Percentiles rank a stretch among this genome's conserved stretches.
Conservation (phyloP, 2,113 vertebrate genomes). For the Dinomys branickii region DNA sequence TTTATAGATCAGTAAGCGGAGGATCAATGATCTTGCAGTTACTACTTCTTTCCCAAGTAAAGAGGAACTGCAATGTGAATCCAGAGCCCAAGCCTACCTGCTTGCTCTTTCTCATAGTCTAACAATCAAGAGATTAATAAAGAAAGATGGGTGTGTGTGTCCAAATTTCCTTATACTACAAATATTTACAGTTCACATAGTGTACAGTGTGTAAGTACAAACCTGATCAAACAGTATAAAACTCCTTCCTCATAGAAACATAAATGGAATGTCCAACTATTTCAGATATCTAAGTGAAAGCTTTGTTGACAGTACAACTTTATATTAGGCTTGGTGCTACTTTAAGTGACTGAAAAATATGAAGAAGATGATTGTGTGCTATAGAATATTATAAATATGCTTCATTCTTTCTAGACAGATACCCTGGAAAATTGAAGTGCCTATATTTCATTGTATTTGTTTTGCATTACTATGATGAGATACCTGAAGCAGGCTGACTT, state of each 20-base stretch:
- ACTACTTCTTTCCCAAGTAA: background rate
- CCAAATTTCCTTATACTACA: background rate
- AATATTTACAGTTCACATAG: background rate
- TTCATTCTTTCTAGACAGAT: background rate
- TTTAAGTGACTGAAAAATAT: background rate
- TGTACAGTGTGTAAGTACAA: background rate
- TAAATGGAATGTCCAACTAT: slow-evolving; percentile 10
- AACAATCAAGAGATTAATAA: background rate
- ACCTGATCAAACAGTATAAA: background rate
- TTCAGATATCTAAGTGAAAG: background rate
- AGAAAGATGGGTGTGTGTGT: background rate
- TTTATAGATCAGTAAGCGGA: background rate
- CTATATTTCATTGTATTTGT: background rate
- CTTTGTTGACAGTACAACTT: background rate
- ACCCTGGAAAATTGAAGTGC: background rate
- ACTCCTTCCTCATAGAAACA: background rate
- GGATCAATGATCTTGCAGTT: background rate
- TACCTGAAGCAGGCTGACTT: background rate
- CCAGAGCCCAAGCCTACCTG: background rate
- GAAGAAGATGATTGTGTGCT: background rate
- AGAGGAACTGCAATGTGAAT: background rate
- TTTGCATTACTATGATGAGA: background rate
- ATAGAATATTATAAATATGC: background rate
- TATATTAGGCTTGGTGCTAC: background rate
- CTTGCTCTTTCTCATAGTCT: background rate